Evolutionary conservation across 2,888 invertebrate species (phyloP).

Genomic region (Tigriopus californicus): DNA sequence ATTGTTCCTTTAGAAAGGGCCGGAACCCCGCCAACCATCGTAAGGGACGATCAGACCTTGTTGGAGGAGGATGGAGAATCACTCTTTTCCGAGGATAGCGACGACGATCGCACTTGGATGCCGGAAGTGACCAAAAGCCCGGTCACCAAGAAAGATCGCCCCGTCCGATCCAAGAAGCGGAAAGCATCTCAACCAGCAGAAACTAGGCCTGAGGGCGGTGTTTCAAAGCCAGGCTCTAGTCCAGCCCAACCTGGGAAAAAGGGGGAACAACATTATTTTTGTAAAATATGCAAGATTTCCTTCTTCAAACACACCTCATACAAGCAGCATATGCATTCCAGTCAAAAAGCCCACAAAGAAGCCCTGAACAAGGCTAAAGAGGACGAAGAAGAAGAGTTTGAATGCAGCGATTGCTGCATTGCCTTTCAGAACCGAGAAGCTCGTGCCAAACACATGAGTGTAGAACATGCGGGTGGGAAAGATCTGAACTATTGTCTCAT

Average conservation of each 20-base stretch:
- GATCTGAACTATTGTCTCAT: not conserved
- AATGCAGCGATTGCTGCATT: slow-evolving; percentile 7
- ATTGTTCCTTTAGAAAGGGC: no score
- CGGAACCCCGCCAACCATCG: not conserved
- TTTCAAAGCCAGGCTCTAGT: not conserved
- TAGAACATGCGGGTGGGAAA: not conserved
- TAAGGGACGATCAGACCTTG: no score
- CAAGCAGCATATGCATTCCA: not conserved
- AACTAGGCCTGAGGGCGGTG: not conserved
- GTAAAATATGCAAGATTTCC: slow-evolving; percentile 7
- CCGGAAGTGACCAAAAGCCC: not conserved
- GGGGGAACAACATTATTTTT: not conserved
- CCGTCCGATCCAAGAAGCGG: no score
- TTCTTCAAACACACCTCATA: slow-evolving; percentile 5
- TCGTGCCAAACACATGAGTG: not conserved
- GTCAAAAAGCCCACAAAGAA: not conserved
- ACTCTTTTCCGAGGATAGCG: not conserved
- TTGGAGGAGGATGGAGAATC: not conserved
- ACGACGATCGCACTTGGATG: not conserved
- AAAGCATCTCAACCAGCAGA: no score
- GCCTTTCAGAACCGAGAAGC: slow-evolving; percentile 5
- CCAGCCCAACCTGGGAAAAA: not conserved
- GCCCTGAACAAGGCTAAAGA: not conserved
- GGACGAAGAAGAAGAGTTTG: not conserved
- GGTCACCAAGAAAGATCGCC: not conserved